Evolutionary conservation across 2,888 invertebrate species (phyloP).

Genomic region (Aromia moschata): DNA sequence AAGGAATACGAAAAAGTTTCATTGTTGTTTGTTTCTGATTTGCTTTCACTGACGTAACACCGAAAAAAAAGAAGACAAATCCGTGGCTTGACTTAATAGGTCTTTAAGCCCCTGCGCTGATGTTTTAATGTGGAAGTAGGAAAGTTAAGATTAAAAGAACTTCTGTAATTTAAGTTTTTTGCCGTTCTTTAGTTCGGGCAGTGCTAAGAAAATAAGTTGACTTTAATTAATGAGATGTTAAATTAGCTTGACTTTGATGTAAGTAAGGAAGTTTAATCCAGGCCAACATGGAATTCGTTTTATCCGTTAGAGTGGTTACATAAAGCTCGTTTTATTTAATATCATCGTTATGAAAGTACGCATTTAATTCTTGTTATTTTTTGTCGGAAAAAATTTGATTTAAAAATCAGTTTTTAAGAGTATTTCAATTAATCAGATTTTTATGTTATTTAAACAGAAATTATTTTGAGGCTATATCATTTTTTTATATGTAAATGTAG

Average conservation of each 20-base stretch:
- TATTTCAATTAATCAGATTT: too few species aligned
- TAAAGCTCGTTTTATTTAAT: too few species aligned
- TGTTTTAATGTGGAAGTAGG: slow-evolving; percentile 50
- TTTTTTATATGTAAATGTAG: too few species aligned
- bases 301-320: too few species aligned
- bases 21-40: neutral
- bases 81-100: slow-evolving; percentile 47
- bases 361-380: too few species aligned
- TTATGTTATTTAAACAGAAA: too few species aligned
- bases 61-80: slow-evolving; percentile 44
- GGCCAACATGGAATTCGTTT: too few species aligned
- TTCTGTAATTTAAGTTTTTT: slow-evolving; percentile 47
- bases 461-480: too few species aligned
- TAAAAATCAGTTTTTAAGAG: too few species aligned
- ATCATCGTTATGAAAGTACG: too few species aligned
- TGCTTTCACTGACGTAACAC: neutral
- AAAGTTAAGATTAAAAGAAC: slow-evolving; percentile 46
- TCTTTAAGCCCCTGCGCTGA: slow-evolving; percentile 47
- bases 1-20: too few species aligned
- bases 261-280: neutral
- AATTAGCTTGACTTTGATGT: neutral
- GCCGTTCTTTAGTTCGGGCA: slow-evolving; percentile 23
- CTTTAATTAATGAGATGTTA: slow-evolving; percentile 20
- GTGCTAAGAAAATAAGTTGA: slow-evolving; percentile 20
- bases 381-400: too few species aligned